Evolutionary conservation across 2,113 vertebrate genomes (phyloP), one percentile per base, ranked within the genome.

Genomic region (Gnathonemus echidnorhynchus): DNA sequence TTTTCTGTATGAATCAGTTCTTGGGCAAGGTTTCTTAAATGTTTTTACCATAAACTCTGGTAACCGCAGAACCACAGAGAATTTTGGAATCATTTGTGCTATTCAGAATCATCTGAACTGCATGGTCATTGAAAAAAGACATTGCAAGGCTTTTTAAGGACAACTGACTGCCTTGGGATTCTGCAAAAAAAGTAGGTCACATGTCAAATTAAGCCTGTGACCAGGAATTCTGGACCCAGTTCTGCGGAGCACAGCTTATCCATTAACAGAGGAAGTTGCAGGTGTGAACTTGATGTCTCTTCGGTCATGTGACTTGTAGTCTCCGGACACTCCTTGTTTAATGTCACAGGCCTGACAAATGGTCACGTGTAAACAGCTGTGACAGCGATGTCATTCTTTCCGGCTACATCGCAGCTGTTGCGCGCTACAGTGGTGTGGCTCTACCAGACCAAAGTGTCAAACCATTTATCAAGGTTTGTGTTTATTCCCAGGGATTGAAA

Each of bases 381-480:
- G 52, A 35, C 31, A 66, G 10, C 24, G 24, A 49, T 46, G 35
- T 86, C 27, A 49, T 86, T 90, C 52, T 39, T 58, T 86, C 89
- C 9, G 8, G 21, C 52, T 53, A 46, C 31, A 31, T 3, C 39
- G 21, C 53, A 77, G 31, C 35, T 53, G 86, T 88, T 53, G 49
- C 46, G 9, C 7, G 58, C 62, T 10, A 80, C 35, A 62, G 50
- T 24, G 42, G 19, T 39, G 27, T 24, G 62, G 87, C 46, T 10
- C 21, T 35, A 45, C 85, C 62, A 35, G 31, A 74, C 74, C 77
- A 89, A 85, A 89, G 77, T 39, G 19, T 89, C 89, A 85, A 85
- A 89, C 49, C 46, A 27, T 53, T 77, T 87, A 21, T 49, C 19
- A 35, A 52, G 89, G 15, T 42, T 88, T 62, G 45, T 53, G 24